Percentiles rank a stretch among this genome's conserved stretches.
phyloP scores from a whole-genome alignment of 2,888 invertebrate species.

The Catocala nupta region DNA sequence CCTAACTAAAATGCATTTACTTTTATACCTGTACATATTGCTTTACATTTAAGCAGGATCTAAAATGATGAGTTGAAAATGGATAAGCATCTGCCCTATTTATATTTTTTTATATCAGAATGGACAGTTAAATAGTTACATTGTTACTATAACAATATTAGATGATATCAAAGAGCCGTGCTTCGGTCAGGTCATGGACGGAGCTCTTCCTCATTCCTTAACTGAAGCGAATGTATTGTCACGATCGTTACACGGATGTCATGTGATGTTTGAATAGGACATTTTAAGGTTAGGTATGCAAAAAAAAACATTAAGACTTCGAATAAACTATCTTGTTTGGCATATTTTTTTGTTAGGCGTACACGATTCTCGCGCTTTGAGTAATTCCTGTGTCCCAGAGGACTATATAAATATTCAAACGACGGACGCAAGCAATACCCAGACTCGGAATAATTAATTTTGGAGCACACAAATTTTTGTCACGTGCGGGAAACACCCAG shows the following conservation, averaged over 20 bases:
- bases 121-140: not conserved
- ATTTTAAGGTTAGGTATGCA: not conserved
- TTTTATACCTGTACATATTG: too few relatives aligned
- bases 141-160: constrained; percentile 16
- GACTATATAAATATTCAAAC: too few relatives aligned
- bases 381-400: too few relatives aligned
- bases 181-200: constrained; percentile 36
- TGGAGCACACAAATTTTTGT: too few relatives aligned
- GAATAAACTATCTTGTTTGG: too few relatives aligned
- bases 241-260: constrained; percentile 37
- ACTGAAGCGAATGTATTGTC: constrained; percentile 22
- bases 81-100: not conserved
- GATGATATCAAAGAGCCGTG: constrained; percentile 24
- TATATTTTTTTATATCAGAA: not conserved
- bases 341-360: too few relatives aligned
- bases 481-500: too few relatives aligned
- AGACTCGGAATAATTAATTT: not conserved
- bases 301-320: too few relatives aligned
- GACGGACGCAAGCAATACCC: too few relatives aligned
- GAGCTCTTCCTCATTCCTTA: constrained; percentile 49
- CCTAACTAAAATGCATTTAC: too few relatives aligned
- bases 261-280: constrained; percentile 24
- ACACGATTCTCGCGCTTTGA: too few relatives aligned
- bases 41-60: too few relatives aligned
- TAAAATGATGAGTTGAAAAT: not conserved